Evolutionary conservation across 2,797 vertebrate genomes (phyloP), one percentile per base, ranked within the genome.

Genomic region (Buceros bicornis): DNA sequence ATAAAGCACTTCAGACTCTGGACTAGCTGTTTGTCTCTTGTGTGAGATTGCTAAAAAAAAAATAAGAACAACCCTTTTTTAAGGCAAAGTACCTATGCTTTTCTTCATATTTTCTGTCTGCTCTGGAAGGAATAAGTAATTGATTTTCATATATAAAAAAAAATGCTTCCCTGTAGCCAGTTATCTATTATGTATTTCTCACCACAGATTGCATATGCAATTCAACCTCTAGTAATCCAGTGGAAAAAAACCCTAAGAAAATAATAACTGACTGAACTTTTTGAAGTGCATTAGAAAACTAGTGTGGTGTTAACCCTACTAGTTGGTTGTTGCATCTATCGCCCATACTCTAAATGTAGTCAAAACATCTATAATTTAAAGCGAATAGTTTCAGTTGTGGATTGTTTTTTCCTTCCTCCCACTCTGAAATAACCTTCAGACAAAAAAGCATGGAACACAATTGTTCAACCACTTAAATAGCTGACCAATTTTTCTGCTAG

Each of bases 351-450:
- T 77, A 84, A 50, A 76, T 33, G 17, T 31, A 93, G 65, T 73
- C 16, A 91, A 96, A 97, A 90, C 35, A 71, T 48, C 43, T 67
- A 8, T 83, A 71, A 87, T 93, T 90, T 92, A 91, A 82, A 83
- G 10, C 14, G 43, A 92, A 81, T 76, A 74, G 24, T 81, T 35
- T 58, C 40, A 89, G 25, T 12, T 45, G 6, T 64, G 8, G 9
- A 2, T 26, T 56, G 13, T 7, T 28, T 20, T 53, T n/a, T 10
- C 10, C 4, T 2, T 16, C 13, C 16, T 8, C 15, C 25, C 11
- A 16, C 48, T 16, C 21, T 13, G 56, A 82, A 84, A 25, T 82
- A 50, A 56, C 5, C n/a, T 86, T 87, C 33, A 70, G 48, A 79
- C 28, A 80, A 51, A 64, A 64, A 73, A 74, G 3, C 15, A 11